These are phyloP conservation scores for Falco berigora DNA, from an alignment of 2,797 vertebrate species.

Conservation along the genomic window DNA sequence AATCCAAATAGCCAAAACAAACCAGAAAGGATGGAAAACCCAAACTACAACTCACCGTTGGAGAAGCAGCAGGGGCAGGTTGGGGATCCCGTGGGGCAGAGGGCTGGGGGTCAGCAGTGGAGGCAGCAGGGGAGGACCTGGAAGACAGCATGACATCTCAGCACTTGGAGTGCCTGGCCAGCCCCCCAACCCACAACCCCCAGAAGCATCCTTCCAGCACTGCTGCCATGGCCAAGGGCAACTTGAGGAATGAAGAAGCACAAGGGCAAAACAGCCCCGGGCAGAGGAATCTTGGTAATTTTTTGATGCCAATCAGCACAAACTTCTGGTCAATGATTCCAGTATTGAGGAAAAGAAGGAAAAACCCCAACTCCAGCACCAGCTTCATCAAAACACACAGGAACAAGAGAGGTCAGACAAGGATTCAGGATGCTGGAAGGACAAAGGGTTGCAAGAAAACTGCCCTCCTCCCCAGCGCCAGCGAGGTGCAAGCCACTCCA, in stretches of 20 bases:
- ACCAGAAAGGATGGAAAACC: background rate
- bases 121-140: background rate
- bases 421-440: background rate
- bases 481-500: rapidly evolving
- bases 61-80: background rate
- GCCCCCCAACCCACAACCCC: rapidly evolving
- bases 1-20: background rate
- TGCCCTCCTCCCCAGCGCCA: background rate
- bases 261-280: background rate
- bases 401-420: background rate
- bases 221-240: rapidly evolving
- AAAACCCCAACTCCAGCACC: rapidly evolving
- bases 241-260: background rate
- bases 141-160: background rate
- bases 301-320: background rate
- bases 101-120: background rate
- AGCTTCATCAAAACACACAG: background rate
- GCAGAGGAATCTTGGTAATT: background rate
- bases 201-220: background rate
- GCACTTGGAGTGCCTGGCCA: background rate
- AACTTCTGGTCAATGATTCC: background rate
- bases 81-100: background rate
- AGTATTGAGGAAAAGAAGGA: background rate
- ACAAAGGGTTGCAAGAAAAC: background rate
- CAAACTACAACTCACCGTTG: background rate